Evolutionary conservation across 2,113 vertebrate species (phyloP), one percentile per base, ranked within the genome.

Genomic region (Ornithorhynchus anatinus): DNA sequence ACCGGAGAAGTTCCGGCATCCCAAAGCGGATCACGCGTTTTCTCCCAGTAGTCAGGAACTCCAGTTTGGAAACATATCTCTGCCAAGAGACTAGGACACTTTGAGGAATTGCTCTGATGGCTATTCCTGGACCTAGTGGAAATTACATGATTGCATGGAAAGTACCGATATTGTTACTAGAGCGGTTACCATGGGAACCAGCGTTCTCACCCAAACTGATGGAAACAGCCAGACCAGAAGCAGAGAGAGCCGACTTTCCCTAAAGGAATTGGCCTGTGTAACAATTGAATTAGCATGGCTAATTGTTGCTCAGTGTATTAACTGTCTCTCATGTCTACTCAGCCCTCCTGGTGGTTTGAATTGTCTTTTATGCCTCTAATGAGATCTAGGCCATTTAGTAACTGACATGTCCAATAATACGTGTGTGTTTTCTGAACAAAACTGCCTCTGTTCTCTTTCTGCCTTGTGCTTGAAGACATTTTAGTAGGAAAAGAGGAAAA

Each of bases 101-200:
- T 29, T 69, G 0, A 0, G 22, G 1, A 1, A 29, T 51, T 58
- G 72, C 25, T 9, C 58, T 53, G 57, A 35, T 61, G 59, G 77
- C 35, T 8, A 2, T 75, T 59, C 57, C 27, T 1, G 2, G 64
- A 53, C 59, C 72, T 44, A 72, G 20, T 61, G 81, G 65, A 85
- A 86, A 75, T 29, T 63, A 59, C 68, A 76, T 69, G 75, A 84
- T 75, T 0, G 0, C 53, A 72, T 75, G 80, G 82, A 86, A 88
- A 89, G 75, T 79, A 45, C 66, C 31, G 17, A 52, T 58, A 69
- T 57, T 62, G 71, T 53, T 82, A 75, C 77, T 66, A 59, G 58
- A 65, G 81, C 77, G 72, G 82, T 88, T 88, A 75, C 87, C 45
- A 0, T 20, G 70, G 87, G 27, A 85, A 84, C 33, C 0, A 50